phyloP scores from a whole-genome alignment of 1,140 invertebrate genomes.

The Tetramorium simillimum region DNA sequence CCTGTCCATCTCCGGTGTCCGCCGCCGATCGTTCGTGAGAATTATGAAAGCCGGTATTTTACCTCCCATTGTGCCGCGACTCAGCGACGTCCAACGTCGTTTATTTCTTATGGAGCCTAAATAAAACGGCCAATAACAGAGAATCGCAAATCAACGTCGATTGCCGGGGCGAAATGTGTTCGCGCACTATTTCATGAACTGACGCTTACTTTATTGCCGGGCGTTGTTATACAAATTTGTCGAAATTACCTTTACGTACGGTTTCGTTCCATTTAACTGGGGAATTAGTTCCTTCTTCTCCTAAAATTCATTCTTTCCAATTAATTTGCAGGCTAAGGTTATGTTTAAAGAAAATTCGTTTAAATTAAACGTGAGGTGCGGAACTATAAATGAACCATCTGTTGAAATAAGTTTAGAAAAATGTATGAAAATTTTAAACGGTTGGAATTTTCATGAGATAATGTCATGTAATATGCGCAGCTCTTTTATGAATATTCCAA shows the following conservation, averaged over 20 bases:
- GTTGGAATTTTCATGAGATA: slow-evolving; percentile 34
- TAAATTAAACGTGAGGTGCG: neutral
- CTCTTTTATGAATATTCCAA: slow-evolving; percentile 1
- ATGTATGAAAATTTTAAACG: slow-evolving; percentile 31
- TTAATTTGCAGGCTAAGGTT: neutral
- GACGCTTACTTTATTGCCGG: neutral
- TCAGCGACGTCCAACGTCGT: slow-evolving; percentile 1
- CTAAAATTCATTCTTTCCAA: neutral
- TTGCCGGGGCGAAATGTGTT: neutral
- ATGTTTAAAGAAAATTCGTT: neutral
- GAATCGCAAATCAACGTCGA: slow-evolving; percentile 28
- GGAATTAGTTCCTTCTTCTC: neutral
- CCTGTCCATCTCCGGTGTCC: slow-evolving; percentile 26
- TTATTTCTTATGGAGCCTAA: slow-evolving; percentile 38
- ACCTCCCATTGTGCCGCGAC: slow-evolving; percentile 26
- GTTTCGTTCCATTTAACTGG: neutral
- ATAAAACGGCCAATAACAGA: slow-evolving; percentile 44
- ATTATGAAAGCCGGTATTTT: slow-evolving; percentile 65
- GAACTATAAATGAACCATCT: neutral
- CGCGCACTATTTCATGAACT: neutral
- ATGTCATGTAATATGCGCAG: neutral
- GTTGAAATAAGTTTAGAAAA: slow-evolving; percentile 4
- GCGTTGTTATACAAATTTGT: neutral
- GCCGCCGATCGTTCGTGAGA: slow-evolving; percentile 48
- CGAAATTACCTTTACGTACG: neutral